Evolutionary conservation across 2,888 invertebrate species (phyloP).

Genomic region (Zaprionus lineosus): DNA sequence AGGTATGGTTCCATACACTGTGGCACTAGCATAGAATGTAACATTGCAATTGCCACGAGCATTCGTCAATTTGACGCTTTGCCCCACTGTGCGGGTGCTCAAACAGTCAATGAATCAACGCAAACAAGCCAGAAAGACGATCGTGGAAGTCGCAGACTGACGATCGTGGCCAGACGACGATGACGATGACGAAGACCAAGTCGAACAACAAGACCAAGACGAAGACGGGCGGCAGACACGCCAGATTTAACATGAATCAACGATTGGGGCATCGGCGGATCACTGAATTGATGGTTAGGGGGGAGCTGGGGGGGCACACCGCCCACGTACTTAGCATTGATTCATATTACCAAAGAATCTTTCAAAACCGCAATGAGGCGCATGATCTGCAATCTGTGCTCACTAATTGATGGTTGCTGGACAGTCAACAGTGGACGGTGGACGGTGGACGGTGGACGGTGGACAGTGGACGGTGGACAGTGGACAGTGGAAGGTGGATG

Average conservation of each 20-base stretch:
- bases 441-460: too few species aligned
- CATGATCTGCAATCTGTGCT: conserved; percentile 14
- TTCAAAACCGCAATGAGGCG: conserved; percentile 29
- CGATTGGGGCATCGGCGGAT: conserved; percentile 13
- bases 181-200: neutral
- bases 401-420: conserved; percentile 11
- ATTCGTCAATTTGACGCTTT: neutral
- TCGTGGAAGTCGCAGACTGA: neutral
- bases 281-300: too few species aligned
- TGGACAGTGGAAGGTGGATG: too few species aligned
- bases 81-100: conserved; percentile 28
- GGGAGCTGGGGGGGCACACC: too few species aligned
- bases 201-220: neutral
- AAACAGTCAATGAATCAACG: conserved; percentile 61
- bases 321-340: conserved; percentile 37
- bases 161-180: neutral
- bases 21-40: conserved; percentile 2
- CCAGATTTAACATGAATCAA: conserved; percentile 51
- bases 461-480: too few species aligned
- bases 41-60: neutral
- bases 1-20: too few species aligned
- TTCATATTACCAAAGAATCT: conserved; percentile 39
- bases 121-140: conserved; percentile 38
- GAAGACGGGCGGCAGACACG: conserved; percentile 36
- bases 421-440: too few species aligned